Percentiles rank a stretch among this genome's conserved stretches.
Evolutionary conservation across 2,888 invertebrate species (phyloP).

Genomic region (Drosophila borealis): DNA sequence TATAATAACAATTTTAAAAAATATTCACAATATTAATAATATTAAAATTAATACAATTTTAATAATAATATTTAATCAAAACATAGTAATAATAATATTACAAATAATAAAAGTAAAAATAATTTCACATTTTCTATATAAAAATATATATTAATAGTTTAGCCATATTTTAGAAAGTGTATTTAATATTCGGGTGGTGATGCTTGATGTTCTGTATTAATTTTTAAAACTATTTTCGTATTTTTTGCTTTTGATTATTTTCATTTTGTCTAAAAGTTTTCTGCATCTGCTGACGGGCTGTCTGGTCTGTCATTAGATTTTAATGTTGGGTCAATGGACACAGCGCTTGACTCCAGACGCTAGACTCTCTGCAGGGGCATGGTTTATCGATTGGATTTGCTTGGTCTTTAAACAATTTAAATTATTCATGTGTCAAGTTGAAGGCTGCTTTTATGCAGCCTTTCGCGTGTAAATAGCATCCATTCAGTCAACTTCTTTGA

Average conservation of each 20-base stretch:
- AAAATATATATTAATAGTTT: too few relatives aligned
- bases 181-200: background rate
- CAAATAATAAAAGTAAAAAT: too few relatives aligned
- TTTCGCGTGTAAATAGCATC: constrained; percentile 50
- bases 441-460: constrained; percentile 59
- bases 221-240: background rate
- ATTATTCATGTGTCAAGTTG: constrained; percentile 76
- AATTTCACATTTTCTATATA: too few relatives aligned
- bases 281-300: constrained; percentile 40
- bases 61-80: too few relatives aligned
- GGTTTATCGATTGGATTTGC: constrained; percentile 58
- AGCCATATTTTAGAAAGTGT: background rate
- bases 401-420: constrained; percentile 52
- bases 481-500: constrained; percentile 53
- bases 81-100: too few relatives aligned
- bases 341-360: constrained; percentile 1
- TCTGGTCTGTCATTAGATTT: constrained; percentile 51
- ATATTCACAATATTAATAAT: too few relatives aligned
- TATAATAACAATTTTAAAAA: too few relatives aligned
- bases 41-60: too few relatives aligned
- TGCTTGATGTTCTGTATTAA: background rate
- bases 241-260: constrained; percentile 20
- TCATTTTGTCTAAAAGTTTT: constrained; percentile 35
- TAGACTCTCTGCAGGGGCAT: constrained; percentile 21
- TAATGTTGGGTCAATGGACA: constrained; percentile 78